Evolutionary conservation across 2,888 invertebrate species (phyloP).

Genomic region (Unio delphinus): DNA sequence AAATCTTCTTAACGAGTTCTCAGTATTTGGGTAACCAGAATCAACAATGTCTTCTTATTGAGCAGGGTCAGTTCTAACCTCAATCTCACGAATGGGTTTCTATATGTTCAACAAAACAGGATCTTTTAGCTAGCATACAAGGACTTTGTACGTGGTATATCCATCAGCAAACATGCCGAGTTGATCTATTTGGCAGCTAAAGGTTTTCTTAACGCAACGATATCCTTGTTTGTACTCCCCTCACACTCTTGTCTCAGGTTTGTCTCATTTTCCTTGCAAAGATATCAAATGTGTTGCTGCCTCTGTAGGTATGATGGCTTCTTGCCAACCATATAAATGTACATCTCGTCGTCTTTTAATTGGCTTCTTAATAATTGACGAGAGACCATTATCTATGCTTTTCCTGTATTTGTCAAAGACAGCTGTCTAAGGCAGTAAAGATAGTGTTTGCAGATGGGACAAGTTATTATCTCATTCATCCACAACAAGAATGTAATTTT

Average conservation of each 20-base stretch:
- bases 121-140: slow-evolving; percentile 21
- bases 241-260: slow-evolving; percentile 17
- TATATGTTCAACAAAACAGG: slow-evolving; percentile 2
- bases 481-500: slow-evolving; percentile 6
- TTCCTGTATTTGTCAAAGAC: slow-evolving; percentile 20
- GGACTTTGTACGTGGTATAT: slow-evolving; percentile 20
- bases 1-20: too few relatives aligned
- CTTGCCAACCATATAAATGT: slow-evolving; percentile 12
- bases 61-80: slow-evolving; percentile 4
- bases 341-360: slow-evolving; percentile 9
- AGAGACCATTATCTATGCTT: slow-evolving; percentile 19
- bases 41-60: slow-evolving; percentile 4
- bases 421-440: slow-evolving; percentile 22
- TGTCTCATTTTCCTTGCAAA: slow-evolving; percentile 11
- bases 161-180: slow-evolving; percentile 18
- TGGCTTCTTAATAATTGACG: slow-evolving; percentile 9
- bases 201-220: slow-evolving; percentile 6
- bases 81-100: slow-evolving; percentile 4
- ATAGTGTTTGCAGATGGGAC: slow-evolving; percentile 13
- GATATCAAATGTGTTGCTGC: slow-evolving; percentile 14
- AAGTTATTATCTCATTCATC: not conserved
- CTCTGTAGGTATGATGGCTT: slow-evolving; percentile 5
- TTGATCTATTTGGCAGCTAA: slow-evolving; percentile 11
- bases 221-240: slow-evolving; percentile 12
- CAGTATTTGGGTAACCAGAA: not conserved